A percentile compares a stretch with the other conserved stretches of the same genome.
phyloP scores from a whole-genome alignment of 1,140 invertebrate species.

The Triops longicaudatus region DNA sequence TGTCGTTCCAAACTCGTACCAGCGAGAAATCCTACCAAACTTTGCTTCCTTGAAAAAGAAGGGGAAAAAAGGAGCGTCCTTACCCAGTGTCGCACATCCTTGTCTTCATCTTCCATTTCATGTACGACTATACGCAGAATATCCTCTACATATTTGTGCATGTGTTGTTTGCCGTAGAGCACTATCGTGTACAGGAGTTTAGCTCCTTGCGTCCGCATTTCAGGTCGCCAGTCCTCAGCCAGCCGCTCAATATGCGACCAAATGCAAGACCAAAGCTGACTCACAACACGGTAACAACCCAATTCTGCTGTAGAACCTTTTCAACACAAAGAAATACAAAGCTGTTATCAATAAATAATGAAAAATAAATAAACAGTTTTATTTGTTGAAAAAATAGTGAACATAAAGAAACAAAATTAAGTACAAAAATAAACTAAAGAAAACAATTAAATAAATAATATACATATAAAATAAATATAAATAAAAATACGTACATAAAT shows the following conservation, averaged over 20 bases:
- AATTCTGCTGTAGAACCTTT: background rate
- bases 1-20: too few relatives aligned
- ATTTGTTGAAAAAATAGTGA: too few relatives aligned
- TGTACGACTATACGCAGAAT: background rate
- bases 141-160: background rate
- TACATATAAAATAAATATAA: too few relatives aligned
- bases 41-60: background rate
- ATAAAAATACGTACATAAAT: too few relatives aligned
- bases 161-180: background rate
- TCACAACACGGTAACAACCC: background rate
- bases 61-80: background rate
- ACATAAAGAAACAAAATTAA: too few relatives aligned
- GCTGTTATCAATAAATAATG: too few relatives aligned
- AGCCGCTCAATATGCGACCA: background rate
- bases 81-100: background rate
- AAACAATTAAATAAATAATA: too few relatives aligned
- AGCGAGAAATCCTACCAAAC: background rate
- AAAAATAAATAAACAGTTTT: too few relatives aligned
- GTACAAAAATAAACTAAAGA: too few relatives aligned
- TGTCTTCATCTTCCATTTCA: slow-evolving; percentile 12
- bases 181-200: background rate
- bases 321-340: background rate
- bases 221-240: background rate
- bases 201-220: background rate
- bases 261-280: background rate